Conservation (phyloP, 2,797 vertebrate species). For the Nyctalus aviator region DNA sequence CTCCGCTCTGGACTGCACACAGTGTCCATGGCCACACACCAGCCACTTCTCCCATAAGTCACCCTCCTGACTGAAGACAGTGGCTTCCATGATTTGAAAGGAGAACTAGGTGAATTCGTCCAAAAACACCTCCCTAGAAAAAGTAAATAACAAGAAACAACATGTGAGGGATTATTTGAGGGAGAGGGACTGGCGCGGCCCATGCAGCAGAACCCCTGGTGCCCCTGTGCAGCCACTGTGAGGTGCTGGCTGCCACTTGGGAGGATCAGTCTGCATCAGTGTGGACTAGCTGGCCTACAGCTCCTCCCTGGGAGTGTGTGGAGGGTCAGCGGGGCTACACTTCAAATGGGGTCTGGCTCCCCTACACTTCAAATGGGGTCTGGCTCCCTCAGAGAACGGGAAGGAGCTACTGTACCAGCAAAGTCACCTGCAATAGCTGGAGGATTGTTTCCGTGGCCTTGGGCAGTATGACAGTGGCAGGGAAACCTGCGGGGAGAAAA, state of each 20-base stretch:
- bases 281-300: slow-evolving; percentile 95
- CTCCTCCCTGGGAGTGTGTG: slow-evolving; percentile 94
- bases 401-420: slow-evolving; percentile 91
- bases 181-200: slow-evolving; percentile 95
- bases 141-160: slow-evolving; percentile 95
- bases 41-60: slow-evolving; percentile 92
- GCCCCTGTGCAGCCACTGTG: slow-evolving; percentile 97
- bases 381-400: slow-evolving; percentile 90
- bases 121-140: slow-evolving; percentile 89
- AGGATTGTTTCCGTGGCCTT: slow-evolving; percentile 95
- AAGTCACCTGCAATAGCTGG: slow-evolving; percentile 98
- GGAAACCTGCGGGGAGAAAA: slow-evolving; percentile 99
- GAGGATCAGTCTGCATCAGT: slow-evolving; percentile 91
- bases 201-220: slow-evolving; percentile 96
- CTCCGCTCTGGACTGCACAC: slow-evolving; percentile 94
- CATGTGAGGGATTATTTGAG: slow-evolving; percentile 95
- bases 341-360: slow-evolving; percentile 98
- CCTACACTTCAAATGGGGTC: slow-evolving; percentile 97
- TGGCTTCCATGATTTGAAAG: slow-evolving; percentile 93
- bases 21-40: slow-evolving; percentile 94
- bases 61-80: slow-evolving; percentile 96
- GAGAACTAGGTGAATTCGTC: slow-evolving; percentile 91
- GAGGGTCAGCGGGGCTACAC: slow-evolving; percentile 98
- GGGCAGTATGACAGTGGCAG: slow-evolving; percentile 96
- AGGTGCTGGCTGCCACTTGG: slow-evolving; percentile 92